Base-by-base conservation (phyloP, 2,113 vertebrate genomes). In the Lasiurus borealis region DNA sequence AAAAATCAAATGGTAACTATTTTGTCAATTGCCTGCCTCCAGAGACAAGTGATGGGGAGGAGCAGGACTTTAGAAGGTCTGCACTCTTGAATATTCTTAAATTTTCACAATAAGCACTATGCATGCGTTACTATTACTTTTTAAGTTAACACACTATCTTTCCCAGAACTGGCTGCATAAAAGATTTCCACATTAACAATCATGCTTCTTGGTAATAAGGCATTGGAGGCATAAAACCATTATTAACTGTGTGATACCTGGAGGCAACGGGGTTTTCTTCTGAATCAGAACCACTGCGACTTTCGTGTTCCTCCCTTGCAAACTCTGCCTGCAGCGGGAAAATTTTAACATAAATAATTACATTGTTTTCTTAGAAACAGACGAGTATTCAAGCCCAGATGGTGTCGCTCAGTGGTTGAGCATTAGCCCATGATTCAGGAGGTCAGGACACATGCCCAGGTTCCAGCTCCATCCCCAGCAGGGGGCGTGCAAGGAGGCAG, bases 261-360 rank as follows among this genome's bases (percentile, higher is more conserved):
- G 99, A 48, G 99, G 99, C 46, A 99, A 98, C 0, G 99, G 99
- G 0, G 99, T 99, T 98, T 99, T 99, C 98, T 99, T 99, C 95
- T 99, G 99, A 98, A 99, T 99, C 96, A 99, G 98, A 98, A 99
- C 99, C 72, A 99, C 99, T 29, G 99, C 99, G 4, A 99, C 99
- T 97, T 99, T 99, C 3, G 99, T 99, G 97, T 99, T 99, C 97
- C 99, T 99, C 95, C 99, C 99, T 97, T 99, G 99, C 69, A 99
- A 99, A 98, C 99, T 99, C 88, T 99, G 99, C 97, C 99, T 99
- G 92, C 71, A 97, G 95, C 34, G 0, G 77, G 72, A 96, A 95
- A 94, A 84, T 4, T 77, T 48, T 64, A 82, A 48, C 52, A 72
- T 50, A 50, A 16, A 40, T 78, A 48, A 81, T 40, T 64, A 78